Base-by-base conservation (phyloP, 2,113 vertebrate genomes). In the Heterochromis multidens region DNA sequence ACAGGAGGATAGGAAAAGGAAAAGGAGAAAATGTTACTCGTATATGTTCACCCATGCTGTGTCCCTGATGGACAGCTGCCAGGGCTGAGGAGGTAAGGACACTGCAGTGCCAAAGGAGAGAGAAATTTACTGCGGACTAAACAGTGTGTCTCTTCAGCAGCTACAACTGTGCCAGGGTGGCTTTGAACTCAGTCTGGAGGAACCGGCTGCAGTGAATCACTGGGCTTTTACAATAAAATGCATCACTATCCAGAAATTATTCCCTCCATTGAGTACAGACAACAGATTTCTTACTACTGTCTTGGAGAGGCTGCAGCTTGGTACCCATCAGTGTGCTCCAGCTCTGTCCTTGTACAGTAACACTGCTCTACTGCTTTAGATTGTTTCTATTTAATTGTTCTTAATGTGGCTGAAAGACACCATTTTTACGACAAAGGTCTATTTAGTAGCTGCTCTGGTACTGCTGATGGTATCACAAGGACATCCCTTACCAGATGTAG, bases 201-300 rank as follows among this genome's bases (percentile, higher is more conserved):
- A 90, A 91, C 67, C 57, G 88, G 89, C 74, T 84, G 33, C 79
- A 81, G 78, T 95, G 93, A 94, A 89, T 95, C 93, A 94, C 82
- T 6, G 85, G 87, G 77, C 80, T 93, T 94, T 91, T 81, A 91
- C 86, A 84, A 86, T 77, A 78, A 90, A 87, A 87, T 25, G 58
- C 89, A 87, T 89, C 87, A 92, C 85, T 21, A n/a, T 82, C 72
- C 89, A 83, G 77, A 80, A 87, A 83, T 84, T 1, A 84, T 86
- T 89, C 83, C 79, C 77, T 80, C 58, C 85, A 40, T 6, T 40
- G 81, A 88, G 43, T 29, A 63, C 23, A 49, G 79, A 85, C 81
- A 81, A 72, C 88, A 87, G 72, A 90, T 89, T 88, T 91, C 65
- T 80, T 72, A 82, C 89, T 82, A 85, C 88, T 17, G 60, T 80